These are phyloP conservation scores for Triplophysa rosa DNA, from an alignment of 2,113 vertebrate species.

Conservation along the genomic window DNA sequence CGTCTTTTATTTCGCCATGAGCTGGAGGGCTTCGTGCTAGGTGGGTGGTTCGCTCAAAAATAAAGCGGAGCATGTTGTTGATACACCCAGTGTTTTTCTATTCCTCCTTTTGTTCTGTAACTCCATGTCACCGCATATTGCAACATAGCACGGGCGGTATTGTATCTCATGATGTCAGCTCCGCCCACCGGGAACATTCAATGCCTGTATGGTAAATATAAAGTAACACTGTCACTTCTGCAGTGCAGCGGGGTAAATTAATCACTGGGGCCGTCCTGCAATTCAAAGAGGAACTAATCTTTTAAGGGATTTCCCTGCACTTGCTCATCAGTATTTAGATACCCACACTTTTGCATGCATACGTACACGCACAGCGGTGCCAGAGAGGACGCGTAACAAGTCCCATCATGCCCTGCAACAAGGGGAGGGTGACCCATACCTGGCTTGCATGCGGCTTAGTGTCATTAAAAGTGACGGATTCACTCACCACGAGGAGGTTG, in stretches of 20 bases:
- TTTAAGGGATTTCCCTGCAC: conserved; percentile 34
- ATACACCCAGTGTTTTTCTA: conserved; percentile 45
- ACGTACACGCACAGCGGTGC: conserved; percentile 13
- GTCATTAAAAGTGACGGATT: conserved; percentile 66
- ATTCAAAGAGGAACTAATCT: conserved; percentile 15
- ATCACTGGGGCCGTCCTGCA: neutral
- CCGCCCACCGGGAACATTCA: conserved; percentile 3
- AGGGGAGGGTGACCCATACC: conserved; percentile 55
- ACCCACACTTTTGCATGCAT: neutral
- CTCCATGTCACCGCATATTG: conserved; percentile 44
- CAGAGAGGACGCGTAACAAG: conserved; percentile 54
- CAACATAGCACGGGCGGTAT: conserved; percentile 37
- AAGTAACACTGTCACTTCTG: neutral
- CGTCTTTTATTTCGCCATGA: conserved; percentile 28
- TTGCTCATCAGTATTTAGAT: conserved; percentile 7
- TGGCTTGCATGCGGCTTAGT: conserved; percentile 50
- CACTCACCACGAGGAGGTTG: conserved; percentile 57
- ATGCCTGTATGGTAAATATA: neutral
- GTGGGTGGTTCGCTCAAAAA: conserved; percentile 35
- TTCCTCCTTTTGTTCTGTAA: conserved; percentile 39
- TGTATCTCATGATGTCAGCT: conserved; percentile 3
- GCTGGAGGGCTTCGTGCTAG: conserved; percentile 31
- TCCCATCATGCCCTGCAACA: conserved; percentile 65
- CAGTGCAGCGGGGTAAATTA: neutral
- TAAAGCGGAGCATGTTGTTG: conserved; percentile 25